These are phyloP conservation scores for Deroplatys truncata DNA, from an alignment of 2,888 invertebrate genomes.

Conservation along the genomic window DNA sequence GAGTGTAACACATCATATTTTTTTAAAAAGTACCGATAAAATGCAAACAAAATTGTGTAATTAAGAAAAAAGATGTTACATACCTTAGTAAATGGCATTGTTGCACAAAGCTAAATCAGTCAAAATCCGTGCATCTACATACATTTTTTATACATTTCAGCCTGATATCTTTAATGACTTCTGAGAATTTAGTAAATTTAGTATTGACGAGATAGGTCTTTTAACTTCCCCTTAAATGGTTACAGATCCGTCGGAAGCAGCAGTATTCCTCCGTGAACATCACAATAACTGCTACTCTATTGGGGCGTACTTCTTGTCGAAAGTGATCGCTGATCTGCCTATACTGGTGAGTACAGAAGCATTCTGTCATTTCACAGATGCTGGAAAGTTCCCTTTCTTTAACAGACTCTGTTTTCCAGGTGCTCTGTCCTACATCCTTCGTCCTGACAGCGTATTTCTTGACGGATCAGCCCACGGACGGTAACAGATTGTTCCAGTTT, in stretches of 20 bases:
- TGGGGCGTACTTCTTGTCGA: slow-evolving; percentile 67
- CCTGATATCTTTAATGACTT: too few relatives aligned
- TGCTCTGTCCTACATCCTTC: slow-evolving; percentile 49
- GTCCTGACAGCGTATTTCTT: slow-evolving; percentile 52
- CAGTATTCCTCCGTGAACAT: slow-evolving; percentile 68
- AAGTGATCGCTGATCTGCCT: slow-evolving; percentile 69
- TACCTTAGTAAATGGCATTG: too few relatives aligned
- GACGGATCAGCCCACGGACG: slow-evolving; percentile 50
- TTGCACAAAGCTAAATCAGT: too few relatives aligned
- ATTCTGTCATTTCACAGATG: not conserved
- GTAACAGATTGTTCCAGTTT: slow-evolving; percentile 47
- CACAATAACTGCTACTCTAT: slow-evolving; percentile 75
- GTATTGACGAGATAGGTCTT: too few relatives aligned
- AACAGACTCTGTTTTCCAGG: slow-evolving; percentile 32
- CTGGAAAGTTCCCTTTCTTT: not conserved
- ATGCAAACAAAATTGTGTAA: too few relatives aligned
- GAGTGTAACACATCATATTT: too few relatives aligned
- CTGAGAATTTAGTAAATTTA: too few relatives aligned
- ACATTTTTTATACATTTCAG: too few relatives aligned
- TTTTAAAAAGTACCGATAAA: too few relatives aligned
- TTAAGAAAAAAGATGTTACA: too few relatives aligned
- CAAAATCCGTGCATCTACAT: too few relatives aligned
- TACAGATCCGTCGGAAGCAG: slow-evolving; percentile 68
- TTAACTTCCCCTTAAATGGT: too few relatives aligned
- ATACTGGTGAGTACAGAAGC: slow-evolving; percentile 51